These are phyloP conservation scores for Pteronura brasiliensis DNA, from an alignment of 2,113 vertebrate species.

Conservation along the genomic window DNA sequence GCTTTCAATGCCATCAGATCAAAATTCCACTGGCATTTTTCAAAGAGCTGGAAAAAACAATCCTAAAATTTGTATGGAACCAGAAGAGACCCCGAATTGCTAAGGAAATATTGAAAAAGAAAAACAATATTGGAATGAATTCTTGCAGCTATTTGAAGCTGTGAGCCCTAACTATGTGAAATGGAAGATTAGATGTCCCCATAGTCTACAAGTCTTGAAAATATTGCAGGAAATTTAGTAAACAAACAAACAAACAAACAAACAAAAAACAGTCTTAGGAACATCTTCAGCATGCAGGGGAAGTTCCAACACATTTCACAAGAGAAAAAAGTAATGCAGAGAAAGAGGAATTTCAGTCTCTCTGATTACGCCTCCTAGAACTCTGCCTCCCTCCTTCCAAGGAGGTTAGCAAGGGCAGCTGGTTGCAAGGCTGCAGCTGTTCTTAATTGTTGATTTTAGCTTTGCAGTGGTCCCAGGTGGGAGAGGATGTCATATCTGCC, in stretches of 20 bases:
- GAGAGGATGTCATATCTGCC: slow-evolving; percentile 9
- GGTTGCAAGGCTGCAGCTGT: slow-evolving; percentile 47
- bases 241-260: no score
- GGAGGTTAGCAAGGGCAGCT: slow-evolving; percentile 44
- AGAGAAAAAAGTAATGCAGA: neutral
- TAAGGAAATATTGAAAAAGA: no score
- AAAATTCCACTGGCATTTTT: no score
- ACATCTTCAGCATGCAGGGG: neutral
- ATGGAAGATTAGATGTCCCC: neutral
- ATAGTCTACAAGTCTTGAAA: neutral
- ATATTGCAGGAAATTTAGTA: neutral
- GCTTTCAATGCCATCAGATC: no score
- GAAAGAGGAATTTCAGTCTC: slow-evolving; percentile 22
- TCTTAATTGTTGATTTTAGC: slow-evolving; percentile 59
- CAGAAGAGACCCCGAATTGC: no score
- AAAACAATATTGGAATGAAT: neutral
- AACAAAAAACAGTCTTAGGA: neutral
- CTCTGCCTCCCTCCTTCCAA: neutral
- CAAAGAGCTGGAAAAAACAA: no score
- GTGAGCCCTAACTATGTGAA: neutral
- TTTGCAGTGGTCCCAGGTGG: slow-evolving; percentile 36
- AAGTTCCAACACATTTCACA: neutral
- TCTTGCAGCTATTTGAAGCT: neutral
- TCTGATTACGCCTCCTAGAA: neutral
- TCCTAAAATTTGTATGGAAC: no score